phyloP scores from a whole-genome alignment of 2,888 invertebrate genomes.

The Anorthoa munda region DNA sequence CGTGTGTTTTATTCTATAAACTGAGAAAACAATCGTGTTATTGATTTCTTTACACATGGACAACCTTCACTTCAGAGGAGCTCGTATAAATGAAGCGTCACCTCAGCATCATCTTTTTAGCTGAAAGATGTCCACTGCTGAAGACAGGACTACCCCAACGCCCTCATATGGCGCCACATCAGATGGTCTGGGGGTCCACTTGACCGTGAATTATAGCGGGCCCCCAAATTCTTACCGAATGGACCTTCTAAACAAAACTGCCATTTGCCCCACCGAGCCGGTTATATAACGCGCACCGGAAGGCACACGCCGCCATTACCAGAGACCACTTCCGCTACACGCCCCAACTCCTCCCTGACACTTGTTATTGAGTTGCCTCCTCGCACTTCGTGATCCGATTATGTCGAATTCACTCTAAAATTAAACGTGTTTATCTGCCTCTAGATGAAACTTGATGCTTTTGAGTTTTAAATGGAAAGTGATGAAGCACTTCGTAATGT shows the following conservation, averaged over 20 bases:
- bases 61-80: no score
- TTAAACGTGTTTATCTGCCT: slow-evolving; percentile 56
- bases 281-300: slow-evolving; percentile 58
- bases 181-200: no score
- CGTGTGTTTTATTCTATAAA: no score
- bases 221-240: no score
- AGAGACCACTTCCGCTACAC: slow-evolving; percentile 66
- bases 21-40: no score
- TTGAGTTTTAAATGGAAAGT: slow-evolving; percentile 15
- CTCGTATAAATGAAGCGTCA: no score
- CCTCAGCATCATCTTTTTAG: no score
- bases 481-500: slow-evolving; percentile 15
- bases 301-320: slow-evolving; percentile 66
- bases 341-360: slow-evolving; percentile 62
- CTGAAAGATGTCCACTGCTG: no score
- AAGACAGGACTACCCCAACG: no score
- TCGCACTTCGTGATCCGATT: slow-evolving; percentile 62
- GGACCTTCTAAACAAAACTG: slow-evolving; percentile 15
- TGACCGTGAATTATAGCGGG: no score
- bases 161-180: no score
- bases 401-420: slow-evolving; percentile 63
- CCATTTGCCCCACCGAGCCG: neutral
- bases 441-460: slow-evolving; percentile 33
- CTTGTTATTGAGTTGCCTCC: slow-evolving; percentile 66
- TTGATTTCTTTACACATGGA: no score